Evolutionary conservation across 2,888 invertebrate species (phyloP).

Genomic region (Drosophila recens): DNA sequence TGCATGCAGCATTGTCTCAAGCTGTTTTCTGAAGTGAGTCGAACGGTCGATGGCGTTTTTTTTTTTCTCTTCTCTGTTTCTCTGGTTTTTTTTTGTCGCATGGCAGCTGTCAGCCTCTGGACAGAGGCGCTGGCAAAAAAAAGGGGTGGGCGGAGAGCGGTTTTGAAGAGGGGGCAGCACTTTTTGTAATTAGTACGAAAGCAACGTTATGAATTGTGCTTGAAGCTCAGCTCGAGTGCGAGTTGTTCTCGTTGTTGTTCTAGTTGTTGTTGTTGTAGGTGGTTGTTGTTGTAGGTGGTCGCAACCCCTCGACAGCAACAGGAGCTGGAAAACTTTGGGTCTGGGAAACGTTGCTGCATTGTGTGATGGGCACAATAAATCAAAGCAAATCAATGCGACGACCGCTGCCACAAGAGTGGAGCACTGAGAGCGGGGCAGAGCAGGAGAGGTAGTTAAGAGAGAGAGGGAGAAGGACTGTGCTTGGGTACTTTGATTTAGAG

Average conservation of each 20-base stretch:
- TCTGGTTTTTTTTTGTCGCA: constrained; percentile 49
- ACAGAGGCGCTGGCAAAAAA: constrained; percentile 6
- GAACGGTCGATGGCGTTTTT: constrained; percentile 57
- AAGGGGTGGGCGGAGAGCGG: neutral
- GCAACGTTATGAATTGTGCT: constrained; percentile 82
- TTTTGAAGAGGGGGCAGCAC: constrained; percentile 55
- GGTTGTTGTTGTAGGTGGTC: constrained; percentile 45
- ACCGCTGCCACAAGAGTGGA: constrained; percentile 48
- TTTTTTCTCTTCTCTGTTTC: neutral
- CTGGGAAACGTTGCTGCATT: constrained; percentile 58
- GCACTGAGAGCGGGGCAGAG: neutral
- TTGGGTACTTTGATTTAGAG: constrained; percentile 58
- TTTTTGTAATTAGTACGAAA: constrained; percentile 82
- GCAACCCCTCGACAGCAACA: constrained; percentile 60
- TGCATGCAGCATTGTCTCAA: constrained; percentile 79
- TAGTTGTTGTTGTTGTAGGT: constrained; percentile 36
- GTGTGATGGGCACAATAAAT: constrained; percentile 82
- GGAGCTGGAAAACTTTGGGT: constrained; percentile 28
- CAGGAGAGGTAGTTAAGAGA: neutral
- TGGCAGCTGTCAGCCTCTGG: constrained; percentile 59
- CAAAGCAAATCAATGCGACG: constrained; percentile 83
- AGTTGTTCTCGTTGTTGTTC: constrained; percentile 41
- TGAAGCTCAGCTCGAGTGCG: constrained; percentile 75
- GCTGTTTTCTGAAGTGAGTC: constrained; percentile 81
- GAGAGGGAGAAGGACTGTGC: neutral